Evolutionary conservation across 2,888 invertebrate genomes (phyloP), one percentile per base, ranked within the genome.

Genomic region (Thereva unica): DNA sequence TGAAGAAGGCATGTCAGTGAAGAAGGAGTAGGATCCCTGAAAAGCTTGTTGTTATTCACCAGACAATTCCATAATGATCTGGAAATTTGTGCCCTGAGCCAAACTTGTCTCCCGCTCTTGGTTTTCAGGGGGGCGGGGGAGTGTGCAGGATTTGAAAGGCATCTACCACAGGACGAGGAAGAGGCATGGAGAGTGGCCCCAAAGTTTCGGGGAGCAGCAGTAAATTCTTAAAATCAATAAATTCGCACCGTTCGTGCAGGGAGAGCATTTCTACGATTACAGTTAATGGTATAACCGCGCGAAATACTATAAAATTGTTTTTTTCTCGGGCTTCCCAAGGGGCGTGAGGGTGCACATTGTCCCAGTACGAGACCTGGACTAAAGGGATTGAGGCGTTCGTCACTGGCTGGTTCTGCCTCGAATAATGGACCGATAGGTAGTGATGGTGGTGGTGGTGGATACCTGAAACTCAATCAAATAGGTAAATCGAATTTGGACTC

Each of bases 51-150:
- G 66, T 69, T 69, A 69, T 69, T 69, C 67, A 69, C 67, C 57
- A 67, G 66, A 66, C 57, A 69, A 53, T 64, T 64, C 64, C 67
- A 69, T 69, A 67, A 69, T 69, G 69, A 69, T 69, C 69, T 69
- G 69, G 59, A 67, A 69, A 69, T 69, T 69, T 69, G 67, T 69
- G 64, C 67, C 64, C 66, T 41, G 59, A 67, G 69, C 57, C 47
- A 67, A 64, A 69, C 50, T 61, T 61, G 61, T 50, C 50, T 41
- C 35, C 9, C 42, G 41, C 50, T 40, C 1, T 23, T 23, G 23
- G 23, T 23, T 23, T 23, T 23, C 23, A 23, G 2, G n/a, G 37
- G 47, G 57, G 1, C 37, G 10, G 3, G 2, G 59, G 10, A 38
- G 23, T 23, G 49, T 49, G 23, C 23, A 23, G 23, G 23, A 23